Evolutionary conservation across 2,113 vertebrate species (phyloP), one percentile per base, ranked within the genome.

Genomic region (Daphoenositta chrysoptera): DNA sequence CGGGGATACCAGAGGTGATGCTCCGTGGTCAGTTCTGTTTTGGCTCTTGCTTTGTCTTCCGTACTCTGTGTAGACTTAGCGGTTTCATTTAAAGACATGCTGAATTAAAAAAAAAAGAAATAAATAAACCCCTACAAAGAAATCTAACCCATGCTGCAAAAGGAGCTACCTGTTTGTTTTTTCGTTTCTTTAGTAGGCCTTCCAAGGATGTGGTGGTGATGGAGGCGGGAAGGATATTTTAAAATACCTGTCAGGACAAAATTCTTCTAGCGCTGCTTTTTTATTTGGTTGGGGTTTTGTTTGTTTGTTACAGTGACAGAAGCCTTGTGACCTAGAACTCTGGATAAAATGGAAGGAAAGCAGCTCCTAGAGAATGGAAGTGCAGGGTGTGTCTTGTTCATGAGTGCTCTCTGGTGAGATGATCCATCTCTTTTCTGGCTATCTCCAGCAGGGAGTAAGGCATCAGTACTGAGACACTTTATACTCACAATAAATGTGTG

Each of bases 1-100:
- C 1, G 17, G 53, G 27, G 4, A 7, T 57, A 6, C 37, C 65
- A 10, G 18, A 31, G 77, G 39, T 16, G 61, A 53, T 22, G 35
- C 63, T 78, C 14, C 12, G 3, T 1, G 27, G 40, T 50, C 7
- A 11, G 5, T 26, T n/a, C 26, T 45, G 13, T 8, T 53, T 10
- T 5, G 9, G 26, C 23, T 75, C 17, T 30, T 28, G 17, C 19
- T 81, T 69, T 16, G 7, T 9, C 5, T 75, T 24, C 18, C 0
- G 0, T 57, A 9, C 11, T 37, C 31, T 9, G 0, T 30, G 17
- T 26, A n/a, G n/a, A 15, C 48, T 23, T 58, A 31, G 20, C 12
- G 22, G 10, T 72, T 89, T 72, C 5, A 10, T 63, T 77, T 87
- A 27, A 9, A 79, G 31, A 23, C 30, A 33, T 51, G 63, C 33